These are phyloP conservation scores for Aphelenchoides avenae DNA, from an alignment of 1,140 invertebrate genomes.

Conservation along the genomic window DNA sequence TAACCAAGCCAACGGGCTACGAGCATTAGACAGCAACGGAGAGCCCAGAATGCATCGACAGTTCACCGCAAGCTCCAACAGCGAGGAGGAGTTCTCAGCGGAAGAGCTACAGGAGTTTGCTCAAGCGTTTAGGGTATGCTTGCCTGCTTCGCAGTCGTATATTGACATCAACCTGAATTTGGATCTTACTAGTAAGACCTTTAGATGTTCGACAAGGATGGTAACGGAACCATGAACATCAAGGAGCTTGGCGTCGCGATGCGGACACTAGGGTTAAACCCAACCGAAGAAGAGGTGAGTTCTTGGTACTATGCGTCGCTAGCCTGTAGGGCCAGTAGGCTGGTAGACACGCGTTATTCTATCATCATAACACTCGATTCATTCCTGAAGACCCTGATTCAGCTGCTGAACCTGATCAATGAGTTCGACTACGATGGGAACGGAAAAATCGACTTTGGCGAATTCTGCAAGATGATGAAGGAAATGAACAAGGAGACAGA, in stretches of 20 bases:
- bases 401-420: constrained; percentile 56
- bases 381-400: too few species aligned
- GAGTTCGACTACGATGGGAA: constrained; percentile 57
- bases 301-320: too few species aligned
- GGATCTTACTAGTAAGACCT: constrained; percentile 1
- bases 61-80: constrained; percentile 51
- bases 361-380: too few species aligned
- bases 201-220: constrained; percentile 58
- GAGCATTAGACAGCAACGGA: constrained; percentile 1
- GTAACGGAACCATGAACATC: constrained; percentile 59
- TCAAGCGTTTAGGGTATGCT: constrained; percentile 50
- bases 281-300: constrained; percentile 50
- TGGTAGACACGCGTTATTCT: too few species aligned
- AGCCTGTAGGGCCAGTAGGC: too few species aligned
- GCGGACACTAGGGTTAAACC: constrained; percentile 57
- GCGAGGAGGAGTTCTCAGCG: constrained; percentile 55
- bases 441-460: constrained; percentile 56
- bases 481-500: constrained; percentile 59
- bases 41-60: constrained; percentile 47
- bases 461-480: constrained; percentile 60
- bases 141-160: neutral
- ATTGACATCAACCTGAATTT: constrained; percentile 1
- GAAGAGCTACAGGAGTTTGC: constrained; percentile 59
- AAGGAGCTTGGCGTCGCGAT: constrained; percentile 59
- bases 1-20: constrained; percentile 6